Base-by-base conservation (phyloP, 2,113 vertebrate genomes). In the Bubalus kerabau region DNA sequence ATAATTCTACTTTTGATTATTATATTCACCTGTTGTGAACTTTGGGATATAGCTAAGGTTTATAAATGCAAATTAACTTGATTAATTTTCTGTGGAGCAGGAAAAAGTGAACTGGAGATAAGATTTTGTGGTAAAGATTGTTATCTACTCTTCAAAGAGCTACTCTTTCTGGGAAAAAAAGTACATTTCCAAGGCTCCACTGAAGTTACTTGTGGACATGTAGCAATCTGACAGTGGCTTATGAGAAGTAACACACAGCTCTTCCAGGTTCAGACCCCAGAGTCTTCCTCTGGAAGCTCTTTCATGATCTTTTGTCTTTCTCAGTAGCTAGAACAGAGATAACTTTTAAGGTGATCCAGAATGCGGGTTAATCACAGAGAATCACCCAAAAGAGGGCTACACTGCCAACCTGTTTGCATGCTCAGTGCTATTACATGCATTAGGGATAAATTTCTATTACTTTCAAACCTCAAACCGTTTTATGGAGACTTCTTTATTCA, bases 31-130 rank as follows among this genome's bases (percentile, higher is more conserved):
- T 67, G 16, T 24, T 85, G 46, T 76, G 7, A 96, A 54, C 30
- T 84, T n/a, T 86, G 40, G 76, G 46, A n/a, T 56, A 95, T 76
- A n/a, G 60, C 64, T 85, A 85, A 85, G 64, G 67, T 78, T 54
- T 85, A 21, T 54, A 85, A 85, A 85, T 28, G n/a, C 1, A 14
- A n/a, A 60, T 76, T 76, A 62, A 90, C 40, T 62, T 12, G 7
- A 62, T 46, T 13, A 32, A 60, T 85, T 90, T 76, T 90, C 54
- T 62, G 14, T 46, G 26, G 43, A 91, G 28, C 15, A 60, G 30
- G 28, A 74, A 74, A 85, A 76, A 60, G 57, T 54, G 57, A 83
- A 54, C n/a, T 43, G 21, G 28, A 52, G 14, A 60, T 43, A 10
- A 74, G 36, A 85, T 54, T 95, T 86, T 62, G 46, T 46, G 67